Evolutionary conservation across 2,113 vertebrate species (phyloP).

Genomic region (Actenoides lindsayi): DNA sequence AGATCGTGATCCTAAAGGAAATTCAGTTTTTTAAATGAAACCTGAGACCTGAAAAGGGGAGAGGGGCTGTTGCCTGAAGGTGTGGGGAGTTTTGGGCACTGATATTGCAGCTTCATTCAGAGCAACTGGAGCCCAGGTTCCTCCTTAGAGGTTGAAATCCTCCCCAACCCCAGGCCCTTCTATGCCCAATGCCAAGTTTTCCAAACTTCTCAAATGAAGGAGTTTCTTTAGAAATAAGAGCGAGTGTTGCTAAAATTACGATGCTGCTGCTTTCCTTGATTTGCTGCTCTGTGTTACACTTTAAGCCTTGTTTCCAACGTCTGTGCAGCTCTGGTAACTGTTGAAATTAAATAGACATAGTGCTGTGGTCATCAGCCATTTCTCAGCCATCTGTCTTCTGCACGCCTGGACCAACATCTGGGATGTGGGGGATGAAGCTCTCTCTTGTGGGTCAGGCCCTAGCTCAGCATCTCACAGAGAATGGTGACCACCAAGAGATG

Average conservation of each 20-base stretch:
- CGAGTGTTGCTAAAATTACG: neutral
- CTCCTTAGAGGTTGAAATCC: neutral
- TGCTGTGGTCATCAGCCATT: neutral
- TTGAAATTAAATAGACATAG: neutral
- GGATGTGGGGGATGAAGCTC: neutral
- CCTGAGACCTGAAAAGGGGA: neutral
- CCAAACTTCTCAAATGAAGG: neutral
- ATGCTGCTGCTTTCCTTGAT: neutral
- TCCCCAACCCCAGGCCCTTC: neutral
- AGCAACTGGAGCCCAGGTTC: neutral
- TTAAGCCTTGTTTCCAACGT: neutral
- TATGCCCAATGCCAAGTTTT: neutral
- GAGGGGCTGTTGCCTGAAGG: neutral
- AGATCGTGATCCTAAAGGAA: neutral
- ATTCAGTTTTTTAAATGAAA: neutral
- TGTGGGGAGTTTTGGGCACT: fast-evolving
- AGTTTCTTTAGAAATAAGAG: neutral
- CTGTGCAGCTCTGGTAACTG: neutral
- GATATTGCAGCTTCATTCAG: fast-evolving
- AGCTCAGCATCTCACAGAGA: neutral
- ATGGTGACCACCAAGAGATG: fast-evolving
- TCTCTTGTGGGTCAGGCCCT: neutral
- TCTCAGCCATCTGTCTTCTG: neutral
- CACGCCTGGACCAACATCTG: neutral
- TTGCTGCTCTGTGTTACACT: neutral